Evolutionary conservation across 2,113 vertebrate species (phyloP), one percentile per base, ranked within the genome.

Genomic region (Euleptes europaea): DNA sequence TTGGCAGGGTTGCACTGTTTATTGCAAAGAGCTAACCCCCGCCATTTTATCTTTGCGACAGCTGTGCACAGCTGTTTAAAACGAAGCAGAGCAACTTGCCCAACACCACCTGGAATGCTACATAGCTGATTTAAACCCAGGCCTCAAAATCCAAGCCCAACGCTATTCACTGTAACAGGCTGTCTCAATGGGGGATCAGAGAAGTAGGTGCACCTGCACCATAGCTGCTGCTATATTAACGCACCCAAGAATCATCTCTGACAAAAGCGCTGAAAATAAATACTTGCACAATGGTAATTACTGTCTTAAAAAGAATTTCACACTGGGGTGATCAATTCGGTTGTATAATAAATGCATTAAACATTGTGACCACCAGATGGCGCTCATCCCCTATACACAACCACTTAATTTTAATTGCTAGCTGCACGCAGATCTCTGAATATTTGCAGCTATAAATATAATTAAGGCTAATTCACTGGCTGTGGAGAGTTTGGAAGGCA

Each of bases 281-380:
- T 11, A 44, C 23, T 23, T 73, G 21, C 26, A 14, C 28, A 38
- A 54, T 76, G 38, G 26, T n/a, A n/a, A 40, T 78, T 28, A 60
- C 9, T 12, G 7, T 10, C 51, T 51, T 9, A 31, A 47, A 60
- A 86, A 14, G 44, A 0, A 3, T 40, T 76, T 78, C 28, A 13
- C 26, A 38, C 10, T 10, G 12, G 3, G 12, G 47, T 66, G n/a
- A 54, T 47, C 35, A 1, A 1, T 11, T 23, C 21, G 9, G 54
- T 31, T 17, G 0, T 80, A 3, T 12, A 5, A n/a, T 0, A 0
- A 0, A 17, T 31, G 54, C 78, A 73, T 6, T n/a, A 33, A 2
- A 0, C 0, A 0, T 3, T 31, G 0, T 3, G 81, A 49, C 94
- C 94, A 89, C 78, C 76, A 91, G 89, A 23, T 82, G 93, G 90